Evolutionary conservation across 2,888 invertebrate species (phyloP), one percentile per base, ranked within the genome.

Genomic region (Ommatoiulus sabulosus): DNA sequence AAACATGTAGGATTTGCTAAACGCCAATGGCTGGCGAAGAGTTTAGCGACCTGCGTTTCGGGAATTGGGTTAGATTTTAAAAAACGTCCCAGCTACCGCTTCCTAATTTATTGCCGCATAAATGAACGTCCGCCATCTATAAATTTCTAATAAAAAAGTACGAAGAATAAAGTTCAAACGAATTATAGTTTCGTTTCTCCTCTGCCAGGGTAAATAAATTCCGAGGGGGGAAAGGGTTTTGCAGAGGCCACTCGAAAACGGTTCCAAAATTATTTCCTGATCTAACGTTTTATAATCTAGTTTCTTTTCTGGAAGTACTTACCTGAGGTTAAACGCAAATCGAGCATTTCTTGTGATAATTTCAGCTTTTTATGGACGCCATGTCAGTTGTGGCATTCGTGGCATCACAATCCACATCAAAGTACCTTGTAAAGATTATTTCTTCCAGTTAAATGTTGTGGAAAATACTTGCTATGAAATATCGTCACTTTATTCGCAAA

Each of bases 31-130:
- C 35, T 80, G 2, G 24, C 24, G 12, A 80, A 35, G 80, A 80
- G 80, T 80, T 80, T 80, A 80, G 35, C 80, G 80, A 80, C 80
- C 80, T 80, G 35, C 35, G 80, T 80, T 80, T 80, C 80, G 80
- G 80, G 80, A 80, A 80, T 80, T 80, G 35, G 80, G 80, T 80
- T 80, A 80, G 80, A 35, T 80, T 80, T 80, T 3, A 80, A 80
- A 80, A 80, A 80, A 80, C 80, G 80, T 80, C 80, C 80, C 80
- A 12, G 80, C 80, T 35, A 80, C 80, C 12, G 80, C 80, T 80
- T 80, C 80, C 80, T 80, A 80, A 80, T 80, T 80, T 80, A 80
- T 80, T 24, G 35, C 80, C 12, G 35, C 80, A 35, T 80, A 80
- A 80, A 80, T 80, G 35, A 80, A 35, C 80, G 80, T 80, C 80